Evolutionary conservation across 2,888 invertebrate genomes (phyloP), one percentile per base, ranked within the genome.

Genomic region (Parasteatoda lunata): DNA sequence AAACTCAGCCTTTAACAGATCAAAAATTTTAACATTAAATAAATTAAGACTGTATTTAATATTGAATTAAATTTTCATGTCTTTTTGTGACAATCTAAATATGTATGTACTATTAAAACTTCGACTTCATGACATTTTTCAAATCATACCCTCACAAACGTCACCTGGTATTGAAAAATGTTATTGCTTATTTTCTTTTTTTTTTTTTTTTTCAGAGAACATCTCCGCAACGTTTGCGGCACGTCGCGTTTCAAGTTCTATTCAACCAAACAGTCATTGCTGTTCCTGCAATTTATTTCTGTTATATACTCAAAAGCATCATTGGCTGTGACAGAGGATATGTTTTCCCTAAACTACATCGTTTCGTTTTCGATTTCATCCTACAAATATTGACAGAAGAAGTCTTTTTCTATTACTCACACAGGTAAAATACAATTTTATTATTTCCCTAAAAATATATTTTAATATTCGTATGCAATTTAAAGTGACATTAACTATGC

Each of bases 371-470:
- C 76, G 95, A 96, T 91, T 92, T 96, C 79, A 94, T 94, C 0
- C 93, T 96, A 71, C 95, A 95, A 91, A 94, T 95, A 89, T 91
- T 96, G 45, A 94, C 95, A 90, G 96, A 96, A 91, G 97, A 97
- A 92, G 93, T 96, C 89, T 94, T 94, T 80, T 96, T 97, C 92
- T 97, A 97, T 91, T 97, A 97, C 91, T 95, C 95, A n/a, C 96
- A 97, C 92, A 86, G 88, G 88, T 88, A 73, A 73, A 5, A n/a
- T 48, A 71, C 11, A 48, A 4, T 51, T 71, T 71, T 71, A n/a
- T 48, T n/a, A 13, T 66, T 66, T 13, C 30, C 15, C 15, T 30
- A 66, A 66, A 15, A 66, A 66, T 15, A n/a, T 66, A 0, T 30
- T 5, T 11, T 13, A 8, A 59, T 59, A 59, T 59, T 59, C 3